Evolutionary conservation across 2,113 vertebrate species (phyloP).

Genomic region (Pterocles gutturalis): DNA sequence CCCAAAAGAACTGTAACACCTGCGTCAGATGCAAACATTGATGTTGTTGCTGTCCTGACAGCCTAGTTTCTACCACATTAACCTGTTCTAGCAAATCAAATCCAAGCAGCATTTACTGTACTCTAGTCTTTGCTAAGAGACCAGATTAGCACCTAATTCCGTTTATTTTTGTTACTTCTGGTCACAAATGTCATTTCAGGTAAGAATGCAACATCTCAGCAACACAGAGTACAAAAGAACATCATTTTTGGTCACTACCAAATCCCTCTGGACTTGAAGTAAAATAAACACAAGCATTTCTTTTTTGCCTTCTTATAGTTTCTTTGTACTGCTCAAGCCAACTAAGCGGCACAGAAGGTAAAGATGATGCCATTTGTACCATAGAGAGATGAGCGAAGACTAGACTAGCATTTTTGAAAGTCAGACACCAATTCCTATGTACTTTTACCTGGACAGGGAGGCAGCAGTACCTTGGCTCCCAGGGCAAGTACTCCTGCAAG

Average conservation of each 20-base stretch:
- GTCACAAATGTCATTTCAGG: constrained; percentile 1
- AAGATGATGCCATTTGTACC: not conserved
- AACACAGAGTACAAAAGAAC: not conserved
- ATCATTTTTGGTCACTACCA: not conserved
- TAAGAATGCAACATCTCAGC: not conserved
- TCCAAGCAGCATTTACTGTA: not conserved
- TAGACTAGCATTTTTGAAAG: not conserved
- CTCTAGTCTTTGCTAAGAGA: not conserved
- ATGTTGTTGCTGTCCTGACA: not conserved
- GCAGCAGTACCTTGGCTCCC: not conserved
- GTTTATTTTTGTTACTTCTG: constrained; percentile 24
- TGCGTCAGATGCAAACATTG: accelerated
- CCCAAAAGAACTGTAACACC: not conserved
- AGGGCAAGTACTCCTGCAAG: not conserved
- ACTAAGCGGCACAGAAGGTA: not conserved
- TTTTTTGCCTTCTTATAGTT: not conserved
- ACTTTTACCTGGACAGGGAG: not conserved
- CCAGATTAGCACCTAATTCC: not conserved
- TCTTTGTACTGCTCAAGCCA: not conserved
- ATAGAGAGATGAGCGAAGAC: not conserved
- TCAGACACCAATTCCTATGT: not conserved
- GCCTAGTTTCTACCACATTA: not conserved
- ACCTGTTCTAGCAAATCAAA: constrained; percentile 42
- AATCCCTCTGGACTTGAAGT: not conserved
- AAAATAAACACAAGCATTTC: not conserved